Conservation (phyloP, 2,113 vertebrate species). For the Xyliphius kryptos region DNA sequence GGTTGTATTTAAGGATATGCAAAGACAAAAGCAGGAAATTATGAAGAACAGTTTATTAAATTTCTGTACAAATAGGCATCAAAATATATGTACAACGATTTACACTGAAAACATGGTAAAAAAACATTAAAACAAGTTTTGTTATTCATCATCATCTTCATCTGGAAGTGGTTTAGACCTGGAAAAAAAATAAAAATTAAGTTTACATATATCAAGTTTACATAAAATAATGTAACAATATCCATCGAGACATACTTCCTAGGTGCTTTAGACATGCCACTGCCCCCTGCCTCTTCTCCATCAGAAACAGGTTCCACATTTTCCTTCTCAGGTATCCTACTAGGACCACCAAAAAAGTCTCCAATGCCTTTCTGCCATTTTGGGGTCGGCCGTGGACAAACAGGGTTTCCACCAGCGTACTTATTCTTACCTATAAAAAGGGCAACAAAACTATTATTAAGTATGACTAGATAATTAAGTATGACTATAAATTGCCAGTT, state of each 20-base stretch:
- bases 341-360: conserved; percentile 73
- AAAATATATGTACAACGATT: conserved; percentile 61
- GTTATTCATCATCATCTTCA: conserved; percentile 54
- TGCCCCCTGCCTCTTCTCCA: conserved; percentile 68
- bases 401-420: conserved; percentile 73
- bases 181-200: neutral
- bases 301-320: conserved; percentile 60
- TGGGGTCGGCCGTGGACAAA: conserved; percentile 79
- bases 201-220: no score
- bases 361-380: conserved; percentile 86
- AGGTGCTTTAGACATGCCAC: conserved; percentile 62
- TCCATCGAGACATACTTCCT: conserved; percentile 59
- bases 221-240: neutral
- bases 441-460: no score
- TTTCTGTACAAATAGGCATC: conserved; percentile 48
- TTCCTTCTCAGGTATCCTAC: conserved; percentile 70
- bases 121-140: no score
- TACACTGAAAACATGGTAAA: conserved; percentile 50
- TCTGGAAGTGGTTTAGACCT: conserved; percentile 59
- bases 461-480: no score
- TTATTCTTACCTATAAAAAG: conserved; percentile 65
- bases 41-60: conserved; percentile 46
- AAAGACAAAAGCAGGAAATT: neutral
- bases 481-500: no score
- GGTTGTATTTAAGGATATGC: neutral